Base-by-base conservation (phyloP, 2,113 vertebrate species). In the Peucedramus taeniatus region DNA sequence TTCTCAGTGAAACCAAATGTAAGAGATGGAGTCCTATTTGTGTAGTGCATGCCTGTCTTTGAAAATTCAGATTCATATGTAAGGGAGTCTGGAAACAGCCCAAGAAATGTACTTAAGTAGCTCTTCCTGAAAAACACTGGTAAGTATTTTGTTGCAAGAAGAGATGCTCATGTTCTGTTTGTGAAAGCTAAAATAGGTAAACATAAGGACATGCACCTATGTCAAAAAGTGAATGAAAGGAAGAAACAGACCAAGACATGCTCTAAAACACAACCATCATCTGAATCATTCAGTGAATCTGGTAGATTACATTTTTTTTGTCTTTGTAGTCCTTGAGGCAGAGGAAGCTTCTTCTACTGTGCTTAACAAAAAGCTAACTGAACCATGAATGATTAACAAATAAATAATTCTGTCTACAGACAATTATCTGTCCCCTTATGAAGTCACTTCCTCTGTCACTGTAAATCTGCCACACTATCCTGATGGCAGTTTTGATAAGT, bases 381-480 rank as follows among this genome's bases (percentile, higher is more conserved):
- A 56, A 64, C 68, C 85, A 82, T 90, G 80, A 96, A 71, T 33
- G 72, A 91, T 82, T 78, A 94, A 79, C 17, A 89, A 92, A 94
- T 87, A 95, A 93, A 80, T 93, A 96, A 87, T 53, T 64, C 60
- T 45, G 37, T 60, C 88, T 78, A 40, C 15, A 88, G 82, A 83
- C 35, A 87, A 50, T 44, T 75, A 37, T 28, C 45, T 74, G 69
- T 60, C 69, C 79, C 93, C 49, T 75, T 64, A 63, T 22, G 31
- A 92, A 96, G 69, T 89, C 71, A 83, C 37, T 88, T 81, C 59
- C 51, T 65, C 54, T 92, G 57, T 81, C 72, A n/a, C 51, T 61
- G 40, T 78, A 89, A 94, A 78, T 90, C 56, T 84, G 69, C 49
- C n/a, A 61, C 1, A 2, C 65, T 92, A 47, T 57, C 83, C 65